A percentile compares a stretch with the other conserved stretches of the same genome.
Evolutionary conservation across 2,113 vertebrate genomes (phyloP).

Genomic region (Channa argus): DNA sequence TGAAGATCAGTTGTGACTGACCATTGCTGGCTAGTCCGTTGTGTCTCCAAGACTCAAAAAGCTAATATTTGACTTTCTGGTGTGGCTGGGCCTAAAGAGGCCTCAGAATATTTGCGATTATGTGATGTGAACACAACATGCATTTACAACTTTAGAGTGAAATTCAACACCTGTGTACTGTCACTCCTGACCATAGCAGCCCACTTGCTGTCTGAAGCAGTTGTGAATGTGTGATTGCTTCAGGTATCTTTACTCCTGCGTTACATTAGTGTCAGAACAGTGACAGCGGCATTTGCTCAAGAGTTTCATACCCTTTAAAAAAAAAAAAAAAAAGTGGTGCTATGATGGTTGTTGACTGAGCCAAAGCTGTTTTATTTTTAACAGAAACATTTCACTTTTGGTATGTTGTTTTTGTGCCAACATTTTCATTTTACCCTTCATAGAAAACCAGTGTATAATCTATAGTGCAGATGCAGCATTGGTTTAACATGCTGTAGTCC

Average conservation of each 20-base stretch:
- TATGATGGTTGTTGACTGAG: constrained; percentile 44
- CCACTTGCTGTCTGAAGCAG: too few relatives aligned
- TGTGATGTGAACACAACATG: background rate
- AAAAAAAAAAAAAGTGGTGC: constrained; percentile 48
- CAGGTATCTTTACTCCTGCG: too few relatives aligned
- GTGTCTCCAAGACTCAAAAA: background rate
- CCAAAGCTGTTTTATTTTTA: constrained; percentile 46
- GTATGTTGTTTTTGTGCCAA: too few relatives aligned
- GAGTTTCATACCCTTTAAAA: constrained; percentile 39
- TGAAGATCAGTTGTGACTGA: too few relatives aligned
- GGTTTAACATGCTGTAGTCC: background rate
- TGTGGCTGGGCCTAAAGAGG: background rate
- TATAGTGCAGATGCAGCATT: too few relatives aligned
- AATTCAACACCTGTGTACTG: too few relatives aligned
- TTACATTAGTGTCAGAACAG: background rate
- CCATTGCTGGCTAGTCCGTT: too few relatives aligned
- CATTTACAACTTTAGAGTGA: too few relatives aligned
- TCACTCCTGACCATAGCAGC: too few relatives aligned
- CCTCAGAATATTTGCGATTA: background rate
- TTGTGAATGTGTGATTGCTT: too few relatives aligned
- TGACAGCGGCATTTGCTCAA: background rate
- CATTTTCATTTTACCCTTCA: too few relatives aligned
- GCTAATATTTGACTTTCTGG: background rate
- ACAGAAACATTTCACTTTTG: background rate
- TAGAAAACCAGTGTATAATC: too few relatives aligned